phyloP scores from a whole-genome alignment of 2,888 invertebrate species.

The Tineola bisselliella region DNA sequence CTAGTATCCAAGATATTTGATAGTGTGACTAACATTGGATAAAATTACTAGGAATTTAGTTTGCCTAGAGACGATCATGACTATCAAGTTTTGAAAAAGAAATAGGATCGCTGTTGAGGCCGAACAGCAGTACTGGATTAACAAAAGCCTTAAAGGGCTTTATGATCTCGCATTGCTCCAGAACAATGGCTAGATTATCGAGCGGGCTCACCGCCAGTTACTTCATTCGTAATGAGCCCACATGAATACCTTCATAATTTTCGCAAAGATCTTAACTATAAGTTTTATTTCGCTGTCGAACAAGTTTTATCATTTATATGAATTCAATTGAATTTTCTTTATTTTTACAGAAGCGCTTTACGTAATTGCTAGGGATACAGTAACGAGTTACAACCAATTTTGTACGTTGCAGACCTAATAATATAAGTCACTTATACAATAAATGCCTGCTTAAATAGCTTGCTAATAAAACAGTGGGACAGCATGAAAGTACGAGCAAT shows the following conservation, averaged over 20 bases:
- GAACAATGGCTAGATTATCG: constrained; percentile 26
- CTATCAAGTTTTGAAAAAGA: background rate
- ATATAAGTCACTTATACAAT: background rate
- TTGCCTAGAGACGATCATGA: background rate
- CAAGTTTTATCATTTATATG: constrained; percentile 10
- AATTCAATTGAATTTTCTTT: constrained; percentile 14
- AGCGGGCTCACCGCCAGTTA: constrained; percentile 18
- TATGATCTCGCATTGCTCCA: constrained; percentile 18
- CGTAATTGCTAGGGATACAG: background rate
- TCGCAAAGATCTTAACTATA: constrained; percentile 22
- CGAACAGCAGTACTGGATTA: constrained; percentile 12
- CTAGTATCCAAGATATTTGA: background rate
- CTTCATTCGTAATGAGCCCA: constrained; percentile 22
- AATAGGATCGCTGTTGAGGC: background rate
- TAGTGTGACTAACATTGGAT: background rate
- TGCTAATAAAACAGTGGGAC: background rate
- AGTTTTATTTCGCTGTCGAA: constrained; percentile 19
- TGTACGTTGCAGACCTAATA: background rate
- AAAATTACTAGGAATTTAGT: background rate
- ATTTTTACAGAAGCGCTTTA: background rate
- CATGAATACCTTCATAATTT: constrained; percentile 25
- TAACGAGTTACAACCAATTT: background rate
- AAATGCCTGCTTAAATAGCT: background rate
- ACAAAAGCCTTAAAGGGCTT: constrained; percentile 18
- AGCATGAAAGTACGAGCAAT: constrained; percentile 1